Conservation (phyloP, 2,113 vertebrate species). For the Chinchilla lanigera region DNA sequence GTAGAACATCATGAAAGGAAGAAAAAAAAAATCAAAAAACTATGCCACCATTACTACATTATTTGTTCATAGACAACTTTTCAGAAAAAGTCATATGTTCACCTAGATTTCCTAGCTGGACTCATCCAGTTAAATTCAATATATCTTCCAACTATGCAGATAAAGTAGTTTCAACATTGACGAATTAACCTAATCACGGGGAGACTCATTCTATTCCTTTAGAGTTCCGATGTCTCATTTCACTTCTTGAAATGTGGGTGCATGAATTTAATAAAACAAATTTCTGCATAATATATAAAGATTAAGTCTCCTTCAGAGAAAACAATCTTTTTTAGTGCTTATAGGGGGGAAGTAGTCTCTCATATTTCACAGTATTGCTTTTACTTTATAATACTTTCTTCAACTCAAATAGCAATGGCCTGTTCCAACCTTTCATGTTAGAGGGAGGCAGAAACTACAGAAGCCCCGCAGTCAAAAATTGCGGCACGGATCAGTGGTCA, state of each 20-base stretch:
- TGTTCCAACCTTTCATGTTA: neutral
- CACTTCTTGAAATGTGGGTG: neutral
- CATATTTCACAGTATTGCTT: neutral
- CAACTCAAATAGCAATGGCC: neutral
- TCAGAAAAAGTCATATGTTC: neutral
- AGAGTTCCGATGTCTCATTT: neutral
- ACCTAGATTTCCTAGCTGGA: neutral
- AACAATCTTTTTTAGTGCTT: neutral
- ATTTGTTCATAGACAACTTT: neutral
- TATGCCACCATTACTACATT: accelerated
- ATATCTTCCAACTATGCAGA: neutral
- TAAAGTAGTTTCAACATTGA: neutral
- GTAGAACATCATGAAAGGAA: neutral
- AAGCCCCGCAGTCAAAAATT: neutral
- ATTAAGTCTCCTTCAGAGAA: neutral
- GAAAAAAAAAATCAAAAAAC: too few relatives aligned
- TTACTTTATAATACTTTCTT: neutral
- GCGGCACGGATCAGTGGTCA: neutral
- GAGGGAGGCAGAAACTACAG: neutral
- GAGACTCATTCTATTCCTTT: neutral
- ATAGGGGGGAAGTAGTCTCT: neutral
- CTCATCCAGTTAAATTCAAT: neutral
- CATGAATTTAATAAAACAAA: conserved; percentile 1
- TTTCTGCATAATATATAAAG: neutral
- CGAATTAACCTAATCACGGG: neutral